Conservation (phyloP, 1,140 invertebrate species). For the Saccostrea glomerata region DNA sequence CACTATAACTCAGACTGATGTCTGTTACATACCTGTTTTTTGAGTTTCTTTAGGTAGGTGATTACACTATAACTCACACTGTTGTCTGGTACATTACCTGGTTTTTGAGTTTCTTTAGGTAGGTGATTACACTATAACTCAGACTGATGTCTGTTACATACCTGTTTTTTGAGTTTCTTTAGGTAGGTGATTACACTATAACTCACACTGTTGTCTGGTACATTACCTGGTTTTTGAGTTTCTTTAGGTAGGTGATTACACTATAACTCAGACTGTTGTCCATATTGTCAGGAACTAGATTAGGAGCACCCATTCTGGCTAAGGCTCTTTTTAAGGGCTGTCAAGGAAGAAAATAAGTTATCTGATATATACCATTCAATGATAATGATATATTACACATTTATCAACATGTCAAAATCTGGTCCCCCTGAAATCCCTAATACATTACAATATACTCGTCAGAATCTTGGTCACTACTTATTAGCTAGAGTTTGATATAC, state of each 20-base stretch:
- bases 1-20: too few species aligned
- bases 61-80: too few species aligned
- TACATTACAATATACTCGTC: too few species aligned
- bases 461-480: too few species aligned
- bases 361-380: too few species aligned
- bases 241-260: conserved; percentile 96
- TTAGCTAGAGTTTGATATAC: too few species aligned
- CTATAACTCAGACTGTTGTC: conserved; percentile 96
- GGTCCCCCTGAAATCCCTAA: too few species aligned
- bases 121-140: background rate
- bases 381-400: too few species aligned
- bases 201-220: background rate
- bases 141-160: background rate
- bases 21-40: too few species aligned
- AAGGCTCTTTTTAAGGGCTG: conserved; percentile 93
- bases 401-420: too few species aligned
- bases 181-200: background rate
- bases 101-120: background rate
- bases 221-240: conserved; percentile 90
- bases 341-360: conserved; percentile 69
- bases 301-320: conserved; percentile 92
- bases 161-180: background rate
- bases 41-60: too few species aligned
- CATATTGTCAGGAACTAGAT: conserved; percentile 92
- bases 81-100: background rate